These are phyloP conservation scores for Danio kyathit DNA, from an alignment of 2,797 vertebrate genomes.

Conservation along the genomic window DNA sequence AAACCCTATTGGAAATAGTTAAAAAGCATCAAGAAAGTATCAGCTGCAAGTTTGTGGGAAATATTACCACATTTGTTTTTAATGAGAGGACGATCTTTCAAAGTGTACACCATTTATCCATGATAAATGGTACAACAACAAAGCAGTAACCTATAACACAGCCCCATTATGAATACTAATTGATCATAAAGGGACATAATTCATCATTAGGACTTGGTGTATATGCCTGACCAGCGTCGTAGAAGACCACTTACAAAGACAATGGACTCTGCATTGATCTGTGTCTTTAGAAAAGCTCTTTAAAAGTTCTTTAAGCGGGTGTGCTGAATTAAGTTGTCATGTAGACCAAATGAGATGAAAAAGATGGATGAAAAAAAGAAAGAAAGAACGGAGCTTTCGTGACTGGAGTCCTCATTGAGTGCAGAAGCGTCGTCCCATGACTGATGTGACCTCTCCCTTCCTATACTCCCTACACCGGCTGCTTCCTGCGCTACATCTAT, in stretches of 20 bases:
- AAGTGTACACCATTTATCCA: neutral
- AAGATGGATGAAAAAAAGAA: neutral
- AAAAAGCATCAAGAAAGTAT: neutral
- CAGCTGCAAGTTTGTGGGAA: neutral
- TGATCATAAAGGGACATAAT: conserved; percentile 8
- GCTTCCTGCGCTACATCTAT: conserved; percentile 48
- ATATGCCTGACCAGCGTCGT: neutral
- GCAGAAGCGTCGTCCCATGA: conserved; percentile 16
- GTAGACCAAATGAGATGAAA: neutral
- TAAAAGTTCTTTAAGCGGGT: conserved; percentile 23
- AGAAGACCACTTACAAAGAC: conserved; percentile 33
- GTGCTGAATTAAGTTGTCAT: conserved; percentile 23
- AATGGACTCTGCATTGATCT: conserved; percentile 28
- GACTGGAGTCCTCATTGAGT: conserved; percentile 8
- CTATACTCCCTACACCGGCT: conserved; percentile 29
- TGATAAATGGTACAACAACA: conserved; percentile 1
- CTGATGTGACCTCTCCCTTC: conserved; percentile 19
- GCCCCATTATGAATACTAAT: conserved; percentile 7
- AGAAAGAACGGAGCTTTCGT: neutral
- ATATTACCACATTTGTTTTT: neutral
- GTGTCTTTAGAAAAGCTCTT: conserved; percentile 30
- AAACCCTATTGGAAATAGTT: neutral
- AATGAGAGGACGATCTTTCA: neutral
- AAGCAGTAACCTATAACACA: conserved; percentile 1
- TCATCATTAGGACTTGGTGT: conserved; percentile 1